Percentiles rank a stretch among this genome's conserved stretches.
Evolutionary conservation across 2,888 invertebrate species (phyloP).

Genomic region (Alitta virens): DNA sequence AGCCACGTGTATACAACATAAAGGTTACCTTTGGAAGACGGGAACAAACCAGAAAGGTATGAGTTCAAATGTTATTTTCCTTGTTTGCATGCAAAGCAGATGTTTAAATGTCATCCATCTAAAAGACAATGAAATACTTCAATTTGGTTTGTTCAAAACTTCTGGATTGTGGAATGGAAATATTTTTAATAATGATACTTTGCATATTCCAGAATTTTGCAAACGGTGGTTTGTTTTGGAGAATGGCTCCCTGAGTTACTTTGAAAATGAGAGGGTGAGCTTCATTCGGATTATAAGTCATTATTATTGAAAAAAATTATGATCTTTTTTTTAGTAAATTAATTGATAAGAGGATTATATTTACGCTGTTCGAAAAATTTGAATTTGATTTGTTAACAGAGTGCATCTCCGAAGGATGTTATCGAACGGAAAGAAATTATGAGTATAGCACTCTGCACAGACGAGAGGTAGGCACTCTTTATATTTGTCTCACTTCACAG

Average conservation of each 20-base stretch:
- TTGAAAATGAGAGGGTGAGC: constrained; percentile 45
- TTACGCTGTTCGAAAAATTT: too few relatives aligned
- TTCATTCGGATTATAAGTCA: too few relatives aligned
- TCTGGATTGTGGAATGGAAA: too few relatives aligned
- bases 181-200: too few relatives aligned
- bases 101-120: too few relatives aligned
- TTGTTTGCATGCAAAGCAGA: too few relatives aligned
- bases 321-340: too few relatives aligned
- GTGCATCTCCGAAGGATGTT: constrained; percentile 43
- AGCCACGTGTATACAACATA: constrained; percentile 25
- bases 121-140: too few relatives aligned
- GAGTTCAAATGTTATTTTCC: too few relatives aligned
- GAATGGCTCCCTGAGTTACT: constrained; percentile 47
- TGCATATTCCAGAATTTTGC: constrained; percentile 44
- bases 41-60: constrained; percentile 46
- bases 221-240: constrained; percentile 48
- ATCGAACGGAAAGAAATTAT: constrained; percentile 43
- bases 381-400: constrained; percentile 31
- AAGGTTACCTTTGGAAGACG: constrained; percentile 46
- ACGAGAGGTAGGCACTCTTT: constrained; percentile 33
- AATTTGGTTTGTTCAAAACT: too few relatives aligned
- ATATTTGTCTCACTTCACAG: background rate
- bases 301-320: too few relatives aligned
- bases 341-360: too few relatives aligned
- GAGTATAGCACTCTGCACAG: constrained; percentile 35